phyloP scores from a whole-genome alignment of 2,888 invertebrate species.

The Drosophila suboccidentalis region DNA sequence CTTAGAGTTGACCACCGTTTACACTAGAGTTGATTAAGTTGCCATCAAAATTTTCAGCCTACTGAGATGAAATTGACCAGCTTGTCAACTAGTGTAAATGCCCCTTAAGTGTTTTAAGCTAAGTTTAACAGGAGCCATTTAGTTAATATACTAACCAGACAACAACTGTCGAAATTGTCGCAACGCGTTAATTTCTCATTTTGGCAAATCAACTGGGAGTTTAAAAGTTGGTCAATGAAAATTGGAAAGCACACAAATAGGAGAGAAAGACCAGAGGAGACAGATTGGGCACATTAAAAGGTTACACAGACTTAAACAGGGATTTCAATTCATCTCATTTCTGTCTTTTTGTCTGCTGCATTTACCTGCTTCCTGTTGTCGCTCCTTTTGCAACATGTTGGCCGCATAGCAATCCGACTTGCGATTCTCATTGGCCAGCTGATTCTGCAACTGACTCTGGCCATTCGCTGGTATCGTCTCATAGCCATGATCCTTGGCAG shows the following conservation, averaged over 20 bases:
- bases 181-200: slow-evolving; percentile 81
- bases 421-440: slow-evolving; percentile 79
- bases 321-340: not conserved
- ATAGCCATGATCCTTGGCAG: slow-evolving; percentile 88
- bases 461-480: slow-evolving; percentile 87
- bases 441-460: slow-evolving; percentile 42
- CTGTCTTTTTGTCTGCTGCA: not conserved
- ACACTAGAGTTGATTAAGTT: too few relatives aligned
- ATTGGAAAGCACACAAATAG: slow-evolving; percentile 36
- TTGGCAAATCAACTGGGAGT: slow-evolving; percentile 81
- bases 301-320: slow-evolving; percentile 19
- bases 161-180: slow-evolving; percentile 80
- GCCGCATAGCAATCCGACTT: slow-evolving; percentile 85
- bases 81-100: too few relatives aligned
- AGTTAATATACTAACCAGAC: slow-evolving; percentile 80
- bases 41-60: too few relatives aligned
- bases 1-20: too few relatives aligned
- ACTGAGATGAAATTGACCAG: too few relatives aligned
- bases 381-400: slow-evolving; percentile 84
- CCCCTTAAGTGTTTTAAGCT: slow-evolving; percentile 4
- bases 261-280: slow-evolving; percentile 64
- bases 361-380: slow-evolving; percentile 81
- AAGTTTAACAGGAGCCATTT: slow-evolving; percentile 10
- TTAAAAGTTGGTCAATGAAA: slow-evolving; percentile 14
- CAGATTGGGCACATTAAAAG: slow-evolving; percentile 56